A percentile compares a stretch with the other conserved stretches of the same genome.
Conservation (phyloP, 64 coral and sea anemone genomes). For the Montipora sp. region DNA sequence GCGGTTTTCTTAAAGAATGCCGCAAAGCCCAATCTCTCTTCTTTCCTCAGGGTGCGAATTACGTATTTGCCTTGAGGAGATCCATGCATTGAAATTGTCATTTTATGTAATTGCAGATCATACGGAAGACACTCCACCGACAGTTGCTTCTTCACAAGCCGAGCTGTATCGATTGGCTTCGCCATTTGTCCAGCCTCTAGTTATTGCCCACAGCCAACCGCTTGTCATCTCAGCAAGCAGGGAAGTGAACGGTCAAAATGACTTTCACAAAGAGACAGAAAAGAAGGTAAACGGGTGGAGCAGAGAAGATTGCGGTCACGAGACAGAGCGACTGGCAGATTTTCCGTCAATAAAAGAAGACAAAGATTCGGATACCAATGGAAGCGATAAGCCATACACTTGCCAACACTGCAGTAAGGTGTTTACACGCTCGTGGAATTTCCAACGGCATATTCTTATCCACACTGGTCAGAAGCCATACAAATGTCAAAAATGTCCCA, state of each 20-base stretch:
- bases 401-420: conserved; percentile 98
- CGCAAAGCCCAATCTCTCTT: background rate
- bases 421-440: conserved; percentile 98
- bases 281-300: conserved; percentile 20
- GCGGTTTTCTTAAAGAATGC: conserved; percentile 13
- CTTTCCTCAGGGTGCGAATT: background rate
- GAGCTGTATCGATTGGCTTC: conserved; percentile 13
- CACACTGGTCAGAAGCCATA: conserved; percentile 98
- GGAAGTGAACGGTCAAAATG: conserved; percentile 30
- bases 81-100: background rate
- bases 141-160: conserved; percentile 21
- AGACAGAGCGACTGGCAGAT: conserved; percentile 23
- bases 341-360: conserved; percentile 81
- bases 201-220: conserved; percentile 15
- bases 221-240: conserved; percentile 27
- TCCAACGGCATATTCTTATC: conserved; percentile 95
- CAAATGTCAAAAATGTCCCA: conserved; percentile 97
- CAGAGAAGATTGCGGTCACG: background rate
- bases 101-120: background rate
- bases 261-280: conserved; percentile 36
- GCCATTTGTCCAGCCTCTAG: conserved; percentile 36
- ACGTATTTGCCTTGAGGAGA: background rate
- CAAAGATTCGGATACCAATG: conserved; percentile 66
- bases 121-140: conserved; percentile 36
- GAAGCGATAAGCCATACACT: conserved; percentile 85